These are phyloP conservation scores for Pollenia griseotomentosa DNA, from an alignment of 2,888 invertebrate genomes.

Conservation along the genomic window DNA sequence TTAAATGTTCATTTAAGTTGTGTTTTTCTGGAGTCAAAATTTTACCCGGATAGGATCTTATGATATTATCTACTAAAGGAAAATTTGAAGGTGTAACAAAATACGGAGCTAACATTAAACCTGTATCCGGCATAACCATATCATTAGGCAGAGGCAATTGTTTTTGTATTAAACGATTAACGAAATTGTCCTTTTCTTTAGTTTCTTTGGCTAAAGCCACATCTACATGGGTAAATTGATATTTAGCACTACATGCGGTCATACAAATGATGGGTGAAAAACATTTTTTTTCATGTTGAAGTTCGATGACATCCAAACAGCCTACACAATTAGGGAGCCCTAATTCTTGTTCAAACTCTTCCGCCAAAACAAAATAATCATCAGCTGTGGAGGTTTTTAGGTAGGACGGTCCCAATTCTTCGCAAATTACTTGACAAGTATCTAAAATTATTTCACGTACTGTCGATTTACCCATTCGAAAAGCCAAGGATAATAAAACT, in stretches of 20 bases:
- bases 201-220: conserved; percentile 36
- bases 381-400: conserved; percentile 33
- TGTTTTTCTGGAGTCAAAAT: conserved; percentile 59
- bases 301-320: conserved; percentile 60
- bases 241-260: conserved; percentile 58
- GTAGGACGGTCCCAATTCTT: conserved; percentile 53
- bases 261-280: conserved; percentile 57
- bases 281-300: conserved; percentile 61
- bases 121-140: conserved; percentile 63
- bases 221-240: conserved; percentile 56
- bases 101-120: conserved; percentile 57
- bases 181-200: conserved; percentile 54
- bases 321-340: conserved; percentile 66
- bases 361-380: conserved; percentile 56
- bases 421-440: conserved; percentile 65
- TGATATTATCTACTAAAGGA: conserved; percentile 61
- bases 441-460: conserved; percentile 65
- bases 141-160: conserved; percentile 44
- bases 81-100: conserved; percentile 60
- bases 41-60: conserved; percentile 66
- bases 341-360: conserved; percentile 57
- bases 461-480: conserved; percentile 68
- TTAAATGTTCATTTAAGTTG: conserved; percentile 59
- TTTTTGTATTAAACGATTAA: conserved; percentile 54
- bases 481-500: conserved; percentile 60